These are phyloP conservation scores for Goniozus legneri DNA, from an alignment of 1,140 invertebrate species.

Conservation along the genomic window DNA sequence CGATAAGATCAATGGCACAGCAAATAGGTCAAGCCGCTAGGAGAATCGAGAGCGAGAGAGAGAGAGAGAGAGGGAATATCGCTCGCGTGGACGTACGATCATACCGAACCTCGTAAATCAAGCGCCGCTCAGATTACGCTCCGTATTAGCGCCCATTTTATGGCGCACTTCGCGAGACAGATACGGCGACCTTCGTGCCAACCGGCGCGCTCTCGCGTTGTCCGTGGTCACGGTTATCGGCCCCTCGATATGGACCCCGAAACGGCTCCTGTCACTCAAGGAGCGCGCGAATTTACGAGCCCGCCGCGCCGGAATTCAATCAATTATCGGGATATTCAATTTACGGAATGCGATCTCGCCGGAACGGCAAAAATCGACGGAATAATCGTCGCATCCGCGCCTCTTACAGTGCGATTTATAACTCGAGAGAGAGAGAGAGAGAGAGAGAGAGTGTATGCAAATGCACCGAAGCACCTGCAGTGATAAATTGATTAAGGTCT, in stretches of 20 bases:
- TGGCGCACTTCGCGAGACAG: constrained; percentile 35
- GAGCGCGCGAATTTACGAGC: too few species aligned
- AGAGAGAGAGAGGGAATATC: constrained; percentile 13
- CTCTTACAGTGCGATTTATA: too few species aligned
- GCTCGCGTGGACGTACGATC: constrained; percentile 43
- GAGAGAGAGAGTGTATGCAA: constrained; percentile 51
- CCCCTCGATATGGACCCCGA: too few species aligned
- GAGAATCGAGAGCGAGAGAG: not conserved
- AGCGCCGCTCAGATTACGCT: constrained; percentile 41
- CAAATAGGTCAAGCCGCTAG: constrained; percentile 3
- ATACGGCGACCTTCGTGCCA: constrained; percentile 18
- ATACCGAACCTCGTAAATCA: constrained; percentile 41
- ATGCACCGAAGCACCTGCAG: constrained; percentile 44
- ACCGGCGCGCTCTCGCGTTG: constrained; percentile 9
- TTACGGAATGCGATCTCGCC: too few species aligned
- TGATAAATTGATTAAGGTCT: constrained; percentile 46
- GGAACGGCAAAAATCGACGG: too few species aligned
- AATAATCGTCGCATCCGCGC: too few species aligned
- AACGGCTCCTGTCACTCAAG: too few species aligned
- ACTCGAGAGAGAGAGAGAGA: too few species aligned
- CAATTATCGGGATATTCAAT: too few species aligned
- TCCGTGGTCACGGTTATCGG: constrained; percentile 13
- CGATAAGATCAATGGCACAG: not conserved
- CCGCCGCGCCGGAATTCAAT: too few species aligned
- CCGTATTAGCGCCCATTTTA: constrained; percentile 46